Base-by-base conservation (phyloP, 2,888 invertebrate species). In the Limulus polyphemus region DNA sequence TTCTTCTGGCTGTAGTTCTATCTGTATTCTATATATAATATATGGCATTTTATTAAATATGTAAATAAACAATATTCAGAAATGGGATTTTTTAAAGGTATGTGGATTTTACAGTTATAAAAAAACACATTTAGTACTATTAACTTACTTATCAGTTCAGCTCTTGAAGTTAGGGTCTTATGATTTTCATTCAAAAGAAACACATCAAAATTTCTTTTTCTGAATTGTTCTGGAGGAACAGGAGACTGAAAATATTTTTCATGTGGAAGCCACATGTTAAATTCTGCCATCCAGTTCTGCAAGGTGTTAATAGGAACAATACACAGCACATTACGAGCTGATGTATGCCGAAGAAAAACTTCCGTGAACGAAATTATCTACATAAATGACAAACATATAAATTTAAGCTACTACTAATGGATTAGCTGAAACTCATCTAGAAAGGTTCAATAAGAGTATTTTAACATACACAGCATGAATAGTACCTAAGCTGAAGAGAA, bases 261-360 rank as follows among this genome's bases (percentile, higher is more conserved):
- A 55, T 57, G 64, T 0, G 98, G 98, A 62, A 94, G 79, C 97
- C 98, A 99, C 85, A 91, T 90, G 74, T 98, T 93, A 75, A 92
- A 99, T 77, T 99, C 99, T 2, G 91, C 87, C 71, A 90, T 79
- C 98, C 97, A 98, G 79, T 98, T 98, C 77, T 98, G 97, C 66
- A 99, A 80, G 0, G 98, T 98, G 77, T 99, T 99, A 64, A 99
- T 95, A 11, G 99, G 99, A 83, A 98, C 97, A 69, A 99, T 95
- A 73, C 94, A 90, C 51, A 99, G 79, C 1, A 97, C 90, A 13
- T 88, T 90, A 75, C 86, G 89, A 9, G 91, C 89, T 46, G 82
- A 81, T 0, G 95, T 95, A 75, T 92, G 87, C 59, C 94, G 81
- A 70, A 98, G 82, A 77, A 98, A 94, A 72, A 97, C 87, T 78